Evolutionary conservation across 2,113 vertebrate genomes (phyloP), one percentile per base, ranked within the genome.

Genomic region (Tricholaema leucomelas): DNA sequence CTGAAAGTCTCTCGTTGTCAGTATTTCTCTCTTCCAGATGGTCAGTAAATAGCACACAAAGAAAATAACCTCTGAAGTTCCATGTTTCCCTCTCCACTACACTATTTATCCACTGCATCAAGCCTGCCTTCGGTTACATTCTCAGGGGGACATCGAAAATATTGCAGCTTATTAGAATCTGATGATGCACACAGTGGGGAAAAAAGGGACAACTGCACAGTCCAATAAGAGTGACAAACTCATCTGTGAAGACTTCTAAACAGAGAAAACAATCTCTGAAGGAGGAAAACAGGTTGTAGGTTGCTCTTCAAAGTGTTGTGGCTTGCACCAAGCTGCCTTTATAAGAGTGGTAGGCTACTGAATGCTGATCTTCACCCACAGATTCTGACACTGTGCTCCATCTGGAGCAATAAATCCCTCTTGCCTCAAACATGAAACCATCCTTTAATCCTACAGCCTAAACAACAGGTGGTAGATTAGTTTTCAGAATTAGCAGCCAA

Each of bases 391-490:
- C 27, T 31, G 5, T 66, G 21, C n/a, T 96, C 92, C 92, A 92
- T 92, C 70, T 95, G 94, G 80, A 92, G 7, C 58, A 86, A 90
- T 87, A 72, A 55, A 81, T 84, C 90, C 72, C 25, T 91, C 66
- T 88, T 86, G 55, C 76, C 42, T 94, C 82, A 84, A 84, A 88
- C 23, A 69, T 46, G 80, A 93, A 93, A 90, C 81, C 50, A 15
- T 88, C 44, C 61, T 83, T 92, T 84, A 90, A 96, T 93, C 80
- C 76, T 81, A 84, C 80, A 88, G 87, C 86, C 89, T 90, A 92
- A 94, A 93, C 70, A 95, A 95, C 92, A 95, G 91, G 94, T 94
- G 96, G 94, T 56, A 91, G 90, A 93, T 96, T 81, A 96, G 91
- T 92, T 92, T 91, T 86, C 69, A 85, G 91, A 93, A 94, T 90